Percentiles rank a stretch among this genome's conserved stretches.
These are phyloP conservation scores for Micronycteris hirsuta DNA, from an alignment of 2,113 vertebrate species.

Conservation along the genomic window DNA sequence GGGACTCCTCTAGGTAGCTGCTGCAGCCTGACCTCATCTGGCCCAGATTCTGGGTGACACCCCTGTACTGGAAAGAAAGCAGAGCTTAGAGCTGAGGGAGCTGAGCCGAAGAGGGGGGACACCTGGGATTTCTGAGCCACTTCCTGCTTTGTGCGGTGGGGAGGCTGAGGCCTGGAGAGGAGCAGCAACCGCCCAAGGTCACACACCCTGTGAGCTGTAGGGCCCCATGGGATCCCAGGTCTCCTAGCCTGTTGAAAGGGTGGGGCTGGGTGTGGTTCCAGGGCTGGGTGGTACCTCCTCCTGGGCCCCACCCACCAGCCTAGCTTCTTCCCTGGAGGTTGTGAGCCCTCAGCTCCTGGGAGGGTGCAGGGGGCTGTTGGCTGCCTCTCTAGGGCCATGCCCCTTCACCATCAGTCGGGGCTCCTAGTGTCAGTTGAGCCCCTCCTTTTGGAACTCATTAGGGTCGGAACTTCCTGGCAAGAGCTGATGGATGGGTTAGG, in stretches of 20 bases:
- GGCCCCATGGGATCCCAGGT: conserved; percentile 32
- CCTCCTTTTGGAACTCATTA: conserved; percentile 53
- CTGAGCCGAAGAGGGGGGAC: neutral
- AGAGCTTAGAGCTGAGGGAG: neutral
- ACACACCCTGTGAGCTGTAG: neutral
- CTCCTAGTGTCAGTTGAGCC: neutral
- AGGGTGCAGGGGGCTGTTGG: neutral
- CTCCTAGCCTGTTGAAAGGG: conserved; percentile 49
- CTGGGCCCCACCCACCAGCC: conserved; percentile 9
- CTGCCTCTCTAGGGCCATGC: neutral
- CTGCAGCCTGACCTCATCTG: neutral
- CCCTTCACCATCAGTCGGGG: conserved; percentile 22
- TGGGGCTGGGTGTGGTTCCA: conserved; percentile 16
- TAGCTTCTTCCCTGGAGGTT: neutral
- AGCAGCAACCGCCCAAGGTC: conserved; percentile 31
- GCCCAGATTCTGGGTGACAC: conserved; percentile 18
- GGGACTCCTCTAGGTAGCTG: neutral
- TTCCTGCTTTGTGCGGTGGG: conserved; percentile 16
- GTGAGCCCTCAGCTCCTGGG: neutral
- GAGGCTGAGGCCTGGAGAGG: neutral
- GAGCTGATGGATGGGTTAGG: conserved; percentile 60
- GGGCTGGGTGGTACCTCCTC: neutral
- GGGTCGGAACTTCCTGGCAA: conserved; percentile 66
- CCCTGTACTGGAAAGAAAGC: neutral
- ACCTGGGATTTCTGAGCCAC: conserved; percentile 49